These are phyloP conservation scores for Molothrus ater DNA, from an alignment of 2,797 vertebrate species.

Conservation along the genomic window DNA sequence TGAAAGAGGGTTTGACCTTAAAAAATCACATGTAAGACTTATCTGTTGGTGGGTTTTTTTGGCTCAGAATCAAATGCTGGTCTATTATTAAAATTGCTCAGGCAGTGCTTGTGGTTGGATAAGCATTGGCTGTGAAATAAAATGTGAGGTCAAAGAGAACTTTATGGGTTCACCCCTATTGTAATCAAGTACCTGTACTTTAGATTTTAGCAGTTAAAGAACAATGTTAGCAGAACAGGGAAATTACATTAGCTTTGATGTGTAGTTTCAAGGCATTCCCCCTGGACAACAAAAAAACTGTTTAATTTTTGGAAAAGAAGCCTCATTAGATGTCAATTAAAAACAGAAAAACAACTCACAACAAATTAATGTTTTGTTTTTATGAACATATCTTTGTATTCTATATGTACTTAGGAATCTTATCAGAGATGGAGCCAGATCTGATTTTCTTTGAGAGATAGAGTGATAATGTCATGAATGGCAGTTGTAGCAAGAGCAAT, in stretches of 20 bases:
- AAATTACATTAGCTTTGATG: conserved; percentile 39
- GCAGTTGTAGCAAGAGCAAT: background rate
- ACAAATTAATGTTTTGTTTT: background rate
- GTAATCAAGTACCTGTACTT: conserved; percentile 13
- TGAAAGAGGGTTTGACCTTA: conserved; percentile 11
- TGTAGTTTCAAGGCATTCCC: background rate
- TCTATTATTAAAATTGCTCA: conserved; percentile 43
- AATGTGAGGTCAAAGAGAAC: background rate
- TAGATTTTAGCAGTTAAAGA: conserved; percentile 43
- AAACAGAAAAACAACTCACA: background rate
- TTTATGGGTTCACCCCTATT: background rate
- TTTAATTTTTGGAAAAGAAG: conserved; percentile 35
- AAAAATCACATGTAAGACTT: background rate
- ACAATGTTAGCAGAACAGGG: background rate
- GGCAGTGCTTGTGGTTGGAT: background rate
- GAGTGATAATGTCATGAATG: background rate
- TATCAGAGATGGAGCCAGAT: background rate
- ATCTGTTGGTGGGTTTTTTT: background rate
- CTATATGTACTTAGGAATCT: background rate
- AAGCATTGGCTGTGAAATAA: background rate
- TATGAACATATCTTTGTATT: background rate
- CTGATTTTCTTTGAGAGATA: background rate
- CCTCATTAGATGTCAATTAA: background rate
- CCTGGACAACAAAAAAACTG: conserved; percentile 3
- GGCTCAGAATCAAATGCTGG: background rate